phyloP scores from a whole-genome alignment of 2,888 invertebrate species.

The Uloborus plumipes region DNA sequence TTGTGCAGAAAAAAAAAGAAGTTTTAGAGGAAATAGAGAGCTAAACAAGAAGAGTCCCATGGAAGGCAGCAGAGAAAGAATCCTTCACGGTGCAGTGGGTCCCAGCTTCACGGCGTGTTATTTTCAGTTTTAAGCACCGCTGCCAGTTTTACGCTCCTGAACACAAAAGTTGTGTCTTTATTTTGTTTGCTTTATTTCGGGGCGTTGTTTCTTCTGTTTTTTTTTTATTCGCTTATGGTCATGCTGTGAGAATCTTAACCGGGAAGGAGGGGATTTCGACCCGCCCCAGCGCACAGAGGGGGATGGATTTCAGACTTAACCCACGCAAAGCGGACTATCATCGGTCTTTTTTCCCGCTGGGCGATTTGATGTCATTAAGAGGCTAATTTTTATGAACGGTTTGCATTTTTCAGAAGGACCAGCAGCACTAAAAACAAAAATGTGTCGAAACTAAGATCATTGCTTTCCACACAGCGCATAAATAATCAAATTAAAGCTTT shows the following conservation, averaged over 20 bases:
- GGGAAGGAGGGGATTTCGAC: slow-evolving; percentile 1
- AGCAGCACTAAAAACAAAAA: no score
- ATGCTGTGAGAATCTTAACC: slow-evolving; percentile 52
- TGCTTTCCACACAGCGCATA: no score
- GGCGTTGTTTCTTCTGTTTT: slow-evolving; percentile 26
- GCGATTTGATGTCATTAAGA: no score
- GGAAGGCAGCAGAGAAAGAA: slow-evolving; percentile 1
- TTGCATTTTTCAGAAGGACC: no score
- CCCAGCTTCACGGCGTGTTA: slow-evolving; percentile 41
- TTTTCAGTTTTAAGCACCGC: slow-evolving; percentile 56
- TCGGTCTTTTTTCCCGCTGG: no score
- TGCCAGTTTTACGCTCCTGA: slow-evolving; percentile 50
- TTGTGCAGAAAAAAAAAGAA: not conserved
- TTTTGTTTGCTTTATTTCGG: slow-evolving; percentile 18
- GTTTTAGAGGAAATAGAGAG: slow-evolving; percentile 4
- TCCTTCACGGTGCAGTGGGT: slow-evolving; percentile 40
- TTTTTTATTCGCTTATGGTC: slow-evolving; percentile 48
- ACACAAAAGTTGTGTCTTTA: slow-evolving; percentile 42
- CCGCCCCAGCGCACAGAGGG: not conserved
- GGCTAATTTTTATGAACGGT: no score
- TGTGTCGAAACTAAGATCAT: no score
- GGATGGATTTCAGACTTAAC: slow-evolving; percentile 30
- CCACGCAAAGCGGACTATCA: no score
- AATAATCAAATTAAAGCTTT: no score
- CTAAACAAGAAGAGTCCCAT: slow-evolving; percentile 12